Evolutionary conservation across 2,113 vertebrate species (phyloP).

Genomic region (Cariama cristata): DNA sequence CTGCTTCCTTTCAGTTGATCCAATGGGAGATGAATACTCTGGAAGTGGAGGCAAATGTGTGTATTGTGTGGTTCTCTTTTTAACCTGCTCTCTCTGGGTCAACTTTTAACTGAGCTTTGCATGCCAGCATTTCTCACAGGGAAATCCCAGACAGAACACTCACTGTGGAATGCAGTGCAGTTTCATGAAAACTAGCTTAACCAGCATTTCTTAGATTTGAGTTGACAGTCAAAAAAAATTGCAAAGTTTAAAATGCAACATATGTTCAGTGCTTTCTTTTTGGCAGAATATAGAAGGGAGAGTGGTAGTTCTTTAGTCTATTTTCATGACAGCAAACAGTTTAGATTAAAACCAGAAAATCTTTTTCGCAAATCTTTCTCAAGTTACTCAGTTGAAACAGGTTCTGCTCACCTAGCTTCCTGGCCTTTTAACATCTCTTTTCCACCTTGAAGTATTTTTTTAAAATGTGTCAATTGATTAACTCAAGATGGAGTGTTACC

Average conservation of each 20-base stretch:
- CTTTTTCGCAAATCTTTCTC: neutral
- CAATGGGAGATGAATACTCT: constrained; percentile 95
- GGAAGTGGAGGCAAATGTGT: constrained; percentile 99
- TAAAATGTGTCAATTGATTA: neutral
- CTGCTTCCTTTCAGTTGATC: constrained; percentile 92
- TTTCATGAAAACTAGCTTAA: neutral
- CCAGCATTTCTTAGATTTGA: neutral
- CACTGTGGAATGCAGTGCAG: neutral
- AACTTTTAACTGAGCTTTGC: constrained; percentile 83
- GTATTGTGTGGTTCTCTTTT: constrained; percentile 84
- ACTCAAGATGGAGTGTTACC: neutral
- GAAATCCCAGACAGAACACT: constrained; percentile 81
- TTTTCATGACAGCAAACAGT: neutral
- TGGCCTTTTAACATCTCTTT: neutral
- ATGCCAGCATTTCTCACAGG: constrained; percentile 79
- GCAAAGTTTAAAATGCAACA: neutral
- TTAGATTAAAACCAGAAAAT: neutral
- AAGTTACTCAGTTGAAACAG: neutral
- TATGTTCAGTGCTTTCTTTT: neutral
- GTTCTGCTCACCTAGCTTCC: neutral
- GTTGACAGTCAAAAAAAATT: neutral
- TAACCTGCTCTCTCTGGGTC: constrained; percentile 74
- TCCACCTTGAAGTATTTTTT: neutral
- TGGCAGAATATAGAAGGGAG: neutral
- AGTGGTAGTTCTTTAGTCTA: neutral